Base-by-base conservation (phyloP, 2,888 invertebrate genomes). In the Drosophila nr. perissopoda region DNA sequence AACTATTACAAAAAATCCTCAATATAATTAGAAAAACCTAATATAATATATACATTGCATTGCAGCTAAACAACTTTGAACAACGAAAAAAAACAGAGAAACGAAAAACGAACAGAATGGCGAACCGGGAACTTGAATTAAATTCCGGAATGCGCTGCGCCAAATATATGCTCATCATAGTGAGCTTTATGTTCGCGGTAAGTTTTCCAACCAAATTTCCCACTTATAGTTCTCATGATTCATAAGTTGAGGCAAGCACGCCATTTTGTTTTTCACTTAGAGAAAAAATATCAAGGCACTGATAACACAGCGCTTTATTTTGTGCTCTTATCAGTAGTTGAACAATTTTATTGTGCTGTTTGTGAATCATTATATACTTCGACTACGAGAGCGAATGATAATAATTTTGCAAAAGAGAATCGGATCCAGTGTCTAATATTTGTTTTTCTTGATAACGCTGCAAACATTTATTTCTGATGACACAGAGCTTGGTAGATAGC, bases 101-200 rank as follows among this genome's bases (percentile, higher is more conserved):
- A 34, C 49, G 10, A 56, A 63, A 8, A 31, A 21, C 27, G 31
- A 42, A 60, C 63, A 75, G 63, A 70, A 82, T 78, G 80, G 81
- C 78, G 45, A 83, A 73, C 70, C 81, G 89, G 61, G 92, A 92
- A 72, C 83, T 92, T 62, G 91, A 94, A 80, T 89, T 95, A 69
- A 95, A 95, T 91, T 94, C 95, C 33, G 96, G 96, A 83, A 96
- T 96, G 96, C 95, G 94, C 91, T 95, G 96, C 90, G 96, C 96
- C 69, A 97, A 97, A 92, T 97, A 96, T 90, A 94, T 96, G 94
- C 94, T 97, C 78, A 94, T 97, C 87, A 94, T 95, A 82, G 96
- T 97, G 83, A 96, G 96, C 91, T 94, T 96, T 33, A 95, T 97
- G 92, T 97, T 97, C 93, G 95, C 96, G 94, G 97, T 97, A 92